Evolutionary conservation across 2,888 invertebrate genomes (phyloP).

Genomic region (Cistogaster globosa): DNA sequence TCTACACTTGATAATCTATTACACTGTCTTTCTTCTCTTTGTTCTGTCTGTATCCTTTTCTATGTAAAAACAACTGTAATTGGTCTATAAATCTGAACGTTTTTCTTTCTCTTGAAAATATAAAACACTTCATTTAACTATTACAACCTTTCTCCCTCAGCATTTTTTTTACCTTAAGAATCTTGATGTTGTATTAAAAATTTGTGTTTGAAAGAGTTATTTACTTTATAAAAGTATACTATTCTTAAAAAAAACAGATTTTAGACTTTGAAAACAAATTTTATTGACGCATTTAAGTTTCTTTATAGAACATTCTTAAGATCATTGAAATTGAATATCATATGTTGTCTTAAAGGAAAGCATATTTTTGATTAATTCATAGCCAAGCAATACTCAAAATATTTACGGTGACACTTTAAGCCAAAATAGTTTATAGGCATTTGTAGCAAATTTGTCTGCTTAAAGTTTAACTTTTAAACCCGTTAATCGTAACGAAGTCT

Average conservation of each 20-base stretch:
- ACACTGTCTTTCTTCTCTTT: conserved; percentile 51
- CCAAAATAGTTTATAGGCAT: too few relatives aligned
- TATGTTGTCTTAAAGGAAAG: too few relatives aligned
- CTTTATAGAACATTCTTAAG: neutral
- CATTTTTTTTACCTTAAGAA: conserved; percentile 46
- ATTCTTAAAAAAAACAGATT: conserved; percentile 2
- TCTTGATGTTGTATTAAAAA: conserved; percentile 65
- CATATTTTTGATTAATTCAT: too few relatives aligned
- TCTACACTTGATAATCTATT: conserved; percentile 1
- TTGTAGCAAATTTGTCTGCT: too few relatives aligned
- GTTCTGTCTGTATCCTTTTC: conserved; percentile 44
- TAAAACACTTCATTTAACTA: conserved; percentile 15
- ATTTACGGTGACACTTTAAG: too few relatives aligned
- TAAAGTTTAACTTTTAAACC: too few relatives aligned
- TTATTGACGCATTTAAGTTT: neutral
- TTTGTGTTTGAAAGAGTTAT: conserved; percentile 20
- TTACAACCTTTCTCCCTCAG: conserved; percentile 21
- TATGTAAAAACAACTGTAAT: conserved; percentile 48
- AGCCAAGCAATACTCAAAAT: too few relatives aligned
- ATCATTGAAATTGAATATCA: neutral
- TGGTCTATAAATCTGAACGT: conserved; percentile 58
- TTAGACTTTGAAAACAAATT: neutral
- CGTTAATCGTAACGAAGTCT: too few relatives aligned
- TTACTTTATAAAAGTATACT: conserved; percentile 18
- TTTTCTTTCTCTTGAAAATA: conserved; percentile 38